phyloP scores from a whole-genome alignment of 2,797 vertebrate genomes.

The Microctenopoma steveboyesi region DNA sequence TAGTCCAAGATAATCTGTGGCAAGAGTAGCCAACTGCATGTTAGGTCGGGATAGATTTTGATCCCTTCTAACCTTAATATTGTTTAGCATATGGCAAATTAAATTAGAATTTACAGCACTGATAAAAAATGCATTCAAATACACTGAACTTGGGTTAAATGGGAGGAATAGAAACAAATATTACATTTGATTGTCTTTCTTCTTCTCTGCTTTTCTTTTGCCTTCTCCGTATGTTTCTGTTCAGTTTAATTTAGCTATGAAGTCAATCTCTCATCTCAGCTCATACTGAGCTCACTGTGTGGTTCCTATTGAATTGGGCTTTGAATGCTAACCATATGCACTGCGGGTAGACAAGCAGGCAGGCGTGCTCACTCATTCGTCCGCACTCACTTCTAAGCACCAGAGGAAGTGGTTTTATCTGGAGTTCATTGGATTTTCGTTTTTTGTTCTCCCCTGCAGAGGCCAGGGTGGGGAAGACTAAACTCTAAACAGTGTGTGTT shows the following conservation, averaged over 20 bases:
- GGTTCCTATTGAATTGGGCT: slow-evolving; percentile 73
- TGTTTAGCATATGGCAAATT: slow-evolving; percentile 46
- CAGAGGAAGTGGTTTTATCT: slow-evolving; percentile 75
- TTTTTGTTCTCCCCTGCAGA: slow-evolving; percentile 60
- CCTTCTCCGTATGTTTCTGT: slow-evolving; percentile 64
- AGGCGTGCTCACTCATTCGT: slow-evolving; percentile 47
- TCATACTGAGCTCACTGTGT: slow-evolving; percentile 69
- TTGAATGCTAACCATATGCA: slow-evolving; percentile 79
- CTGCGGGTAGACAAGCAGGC: slow-evolving; percentile 62
- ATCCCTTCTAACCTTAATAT: slow-evolving; percentile 53
- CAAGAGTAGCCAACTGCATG: slow-evolving; percentile 56
- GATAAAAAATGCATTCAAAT: background rate
- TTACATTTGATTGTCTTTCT: background rate
- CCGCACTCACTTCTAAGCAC: slow-evolving; percentile 41
- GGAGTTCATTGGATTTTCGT: slow-evolving; percentile 61
- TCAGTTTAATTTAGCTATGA: slow-evolving; percentile 64
- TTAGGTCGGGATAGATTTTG: slow-evolving; percentile 54
- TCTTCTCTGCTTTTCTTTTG: slow-evolving; percentile 1
- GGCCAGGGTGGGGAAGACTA: slow-evolving; percentile 52
- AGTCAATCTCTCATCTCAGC: slow-evolving; percentile 59
- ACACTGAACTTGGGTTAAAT: slow-evolving; percentile 4
- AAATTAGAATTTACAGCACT: slow-evolving; percentile 10
- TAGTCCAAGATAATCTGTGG: slow-evolving; percentile 68
- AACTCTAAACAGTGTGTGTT: slow-evolving; percentile 38
- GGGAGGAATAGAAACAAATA: background rate